phyloP scores from a whole-genome alignment of 92 coral and sea anemone genomes.

The Parazoanthus darwini region DNA sequence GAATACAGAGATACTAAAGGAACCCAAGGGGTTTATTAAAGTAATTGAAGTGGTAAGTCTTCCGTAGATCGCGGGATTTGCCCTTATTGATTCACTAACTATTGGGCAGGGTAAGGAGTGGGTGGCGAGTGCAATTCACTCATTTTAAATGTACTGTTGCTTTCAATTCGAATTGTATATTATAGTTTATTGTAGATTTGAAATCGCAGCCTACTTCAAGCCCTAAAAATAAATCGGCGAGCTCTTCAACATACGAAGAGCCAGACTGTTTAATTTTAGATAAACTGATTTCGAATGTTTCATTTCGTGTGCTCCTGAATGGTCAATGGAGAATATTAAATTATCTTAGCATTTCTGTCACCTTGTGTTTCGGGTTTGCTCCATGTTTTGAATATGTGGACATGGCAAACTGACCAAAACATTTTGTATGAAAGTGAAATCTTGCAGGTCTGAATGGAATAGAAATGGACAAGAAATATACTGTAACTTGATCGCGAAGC shows the following conservation, averaged over 20 bases:
- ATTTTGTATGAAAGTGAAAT: neutral
- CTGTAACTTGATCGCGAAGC: neutral
- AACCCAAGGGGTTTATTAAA: constrained; percentile 96
- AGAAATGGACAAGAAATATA: neutral
- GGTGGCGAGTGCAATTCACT: neutral
- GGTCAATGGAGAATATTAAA: neutral
- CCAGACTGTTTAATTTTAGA: too few species aligned
- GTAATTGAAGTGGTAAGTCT: constrained; percentile 88
- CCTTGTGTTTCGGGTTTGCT: neutral
- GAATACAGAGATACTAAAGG: constrained; percentile 83
- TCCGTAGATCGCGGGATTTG: neutral
- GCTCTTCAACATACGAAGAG: neutral
- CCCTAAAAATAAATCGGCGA: neutral
- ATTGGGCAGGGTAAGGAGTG: neutral
- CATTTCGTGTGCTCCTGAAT: neutral
- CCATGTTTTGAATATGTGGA: neutral
- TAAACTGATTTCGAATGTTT: too few species aligned
- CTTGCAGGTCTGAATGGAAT: neutral
- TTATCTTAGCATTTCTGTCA: neutral
- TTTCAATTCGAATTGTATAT: constrained; percentile 8
- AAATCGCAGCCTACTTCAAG: neutral
- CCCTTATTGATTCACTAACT: neutral
- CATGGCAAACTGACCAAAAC: neutral
- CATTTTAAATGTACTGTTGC: neutral
- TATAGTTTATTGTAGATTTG: neutral